phyloP scores from a whole-genome alignment of 1,140 invertebrate species.

The Bradynema listronoti region DNA sequence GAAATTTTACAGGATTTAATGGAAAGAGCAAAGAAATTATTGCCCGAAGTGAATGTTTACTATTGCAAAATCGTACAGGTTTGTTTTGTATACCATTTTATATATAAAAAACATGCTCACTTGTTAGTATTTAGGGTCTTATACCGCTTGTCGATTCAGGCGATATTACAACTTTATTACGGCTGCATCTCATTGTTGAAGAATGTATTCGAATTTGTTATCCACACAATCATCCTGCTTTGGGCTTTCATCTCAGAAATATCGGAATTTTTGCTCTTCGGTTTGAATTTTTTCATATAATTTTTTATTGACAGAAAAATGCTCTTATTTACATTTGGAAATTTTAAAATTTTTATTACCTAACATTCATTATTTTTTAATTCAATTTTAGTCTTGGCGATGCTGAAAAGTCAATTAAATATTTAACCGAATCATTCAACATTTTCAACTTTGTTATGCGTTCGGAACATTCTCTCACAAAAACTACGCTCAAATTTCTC shows the following conservation, averaged over 20 bases:
- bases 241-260: constrained; percentile 48
- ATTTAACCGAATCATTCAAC: neutral
- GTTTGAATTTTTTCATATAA: neutral
- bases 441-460: constrained; percentile 11
- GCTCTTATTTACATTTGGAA: neutral
- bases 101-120: constrained; percentile 19
- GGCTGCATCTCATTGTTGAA: constrained; percentile 32
- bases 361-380: neutral
- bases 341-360: neutral
- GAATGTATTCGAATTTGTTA: constrained; percentile 46
- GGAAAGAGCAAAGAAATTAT: neutral
- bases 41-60: constrained; percentile 28
- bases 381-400: neutral
- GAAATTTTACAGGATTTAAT: constrained; percentile 20
- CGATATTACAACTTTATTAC: constrained; percentile 23
- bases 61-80: constrained; percentile 44
- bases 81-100: constrained; percentile 9
- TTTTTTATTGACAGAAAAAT: neutral
- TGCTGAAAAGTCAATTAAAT: neutral
- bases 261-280: constrained; percentile 34
- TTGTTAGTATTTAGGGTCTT: constrained; percentile 33
- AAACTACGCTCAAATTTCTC: neutral
- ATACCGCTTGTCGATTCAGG: constrained; percentile 34
- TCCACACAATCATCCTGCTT: constrained; percentile 46
- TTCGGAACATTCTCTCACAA: neutral